These are phyloP conservation scores for Nipponacmea schrenckii DNA, from an alignment of 2,888 invertebrate species.

Conservation along the genomic window DNA sequence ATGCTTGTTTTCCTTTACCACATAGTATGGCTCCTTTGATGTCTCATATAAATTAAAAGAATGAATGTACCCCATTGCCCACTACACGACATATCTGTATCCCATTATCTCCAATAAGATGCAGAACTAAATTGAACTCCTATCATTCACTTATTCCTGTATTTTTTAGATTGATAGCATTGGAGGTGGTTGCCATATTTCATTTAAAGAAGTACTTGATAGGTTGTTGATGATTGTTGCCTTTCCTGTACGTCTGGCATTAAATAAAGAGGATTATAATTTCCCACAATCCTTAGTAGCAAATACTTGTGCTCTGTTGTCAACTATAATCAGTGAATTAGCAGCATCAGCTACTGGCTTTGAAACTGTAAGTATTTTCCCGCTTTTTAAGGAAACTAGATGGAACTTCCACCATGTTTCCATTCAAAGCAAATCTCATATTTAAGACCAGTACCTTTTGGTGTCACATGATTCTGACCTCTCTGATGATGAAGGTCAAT, in stretches of 20 bases:
- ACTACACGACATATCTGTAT: too few species aligned
- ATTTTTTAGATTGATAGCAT: slow-evolving; percentile 33
- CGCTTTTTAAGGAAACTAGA: background rate
- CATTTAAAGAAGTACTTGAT: slow-evolving; percentile 84
- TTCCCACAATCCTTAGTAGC: slow-evolving; percentile 70
- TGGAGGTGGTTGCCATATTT: slow-evolving; percentile 70
- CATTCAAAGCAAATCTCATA: too few species aligned
- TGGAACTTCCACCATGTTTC: background rate
- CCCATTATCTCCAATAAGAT: too few species aligned
- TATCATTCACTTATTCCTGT: background rate
- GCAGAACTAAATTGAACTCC: too few species aligned
- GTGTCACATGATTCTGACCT: too few species aligned
- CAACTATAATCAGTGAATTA: slow-evolving; percentile 87
- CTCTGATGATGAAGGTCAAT: too few species aligned
- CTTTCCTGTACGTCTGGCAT: slow-evolving; percentile 77
- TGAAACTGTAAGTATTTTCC: slow-evolving; percentile 72
- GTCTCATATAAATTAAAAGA: too few species aligned
- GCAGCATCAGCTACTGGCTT: slow-evolving; percentile 79
- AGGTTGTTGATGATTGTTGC: slow-evolving; percentile 84
- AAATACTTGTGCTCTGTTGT: slow-evolving; percentile 72
- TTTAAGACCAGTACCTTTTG: too few species aligned
- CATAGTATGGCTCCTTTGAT: too few species aligned
- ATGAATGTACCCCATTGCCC: too few species aligned
- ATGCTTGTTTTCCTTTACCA: slow-evolving; percentile 32
- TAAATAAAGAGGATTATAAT: slow-evolving; percentile 69